Evolutionary conservation across 2,797 vertebrate genomes (phyloP).

Genomic region (Aselliscus stoliczkanus): DNA sequence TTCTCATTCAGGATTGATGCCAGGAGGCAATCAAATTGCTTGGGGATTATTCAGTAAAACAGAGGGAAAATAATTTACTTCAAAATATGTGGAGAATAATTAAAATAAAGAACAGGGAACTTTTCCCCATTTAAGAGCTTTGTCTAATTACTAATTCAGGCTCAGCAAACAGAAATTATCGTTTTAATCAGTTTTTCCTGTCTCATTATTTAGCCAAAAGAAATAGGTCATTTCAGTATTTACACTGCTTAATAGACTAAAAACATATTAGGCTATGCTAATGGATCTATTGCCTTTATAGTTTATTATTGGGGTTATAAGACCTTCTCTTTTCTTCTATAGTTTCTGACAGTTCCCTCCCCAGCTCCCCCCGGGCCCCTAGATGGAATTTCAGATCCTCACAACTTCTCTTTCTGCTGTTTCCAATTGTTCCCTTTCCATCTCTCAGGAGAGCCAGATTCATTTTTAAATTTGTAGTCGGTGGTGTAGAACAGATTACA

Average conservation of each 20-base stretch:
- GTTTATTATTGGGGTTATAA: background rate
- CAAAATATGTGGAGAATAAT: conserved; percentile 3
- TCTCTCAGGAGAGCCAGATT: background rate
- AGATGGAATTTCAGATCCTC: background rate
- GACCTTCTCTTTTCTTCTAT: background rate
- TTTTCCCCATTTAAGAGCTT: background rate
- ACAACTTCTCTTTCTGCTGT: background rate
- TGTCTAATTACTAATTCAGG: background rate
- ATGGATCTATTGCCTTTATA: background rate
- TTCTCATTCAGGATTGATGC: background rate
- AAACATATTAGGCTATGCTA: background rate
- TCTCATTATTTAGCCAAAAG: conserved; percentile 3
- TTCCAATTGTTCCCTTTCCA: background rate
- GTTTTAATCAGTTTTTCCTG: conserved; percentile 23
- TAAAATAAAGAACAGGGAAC: background rate
- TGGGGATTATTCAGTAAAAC: background rate
- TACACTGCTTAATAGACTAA: background rate
- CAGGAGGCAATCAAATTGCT: background rate
- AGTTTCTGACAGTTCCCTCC: background rate
- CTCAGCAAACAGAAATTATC: background rate
- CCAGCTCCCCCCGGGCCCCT: background rate
- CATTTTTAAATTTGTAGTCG: background rate
- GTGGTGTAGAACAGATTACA: background rate
- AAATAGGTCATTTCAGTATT: conserved; percentile 25
- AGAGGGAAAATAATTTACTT: background rate